These are phyloP conservation scores for Anolis sagrei DNA, from an alignment of 2,113 vertebrate species.

Conservation along the genomic window DNA sequence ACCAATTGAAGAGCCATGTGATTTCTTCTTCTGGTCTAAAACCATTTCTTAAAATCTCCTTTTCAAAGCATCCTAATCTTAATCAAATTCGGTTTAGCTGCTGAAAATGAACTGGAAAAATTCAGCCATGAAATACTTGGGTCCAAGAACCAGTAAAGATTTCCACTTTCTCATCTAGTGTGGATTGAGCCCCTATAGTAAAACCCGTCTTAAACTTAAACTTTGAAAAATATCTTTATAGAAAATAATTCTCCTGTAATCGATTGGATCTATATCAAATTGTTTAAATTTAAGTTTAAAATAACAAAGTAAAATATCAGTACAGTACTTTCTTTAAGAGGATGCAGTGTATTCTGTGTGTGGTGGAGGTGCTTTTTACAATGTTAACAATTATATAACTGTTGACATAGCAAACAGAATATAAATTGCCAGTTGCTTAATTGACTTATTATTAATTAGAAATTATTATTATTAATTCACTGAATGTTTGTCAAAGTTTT, in stretches of 20 bases:
- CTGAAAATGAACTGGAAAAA: neutral
- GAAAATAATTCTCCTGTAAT: neutral
- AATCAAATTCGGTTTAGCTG: neutral
- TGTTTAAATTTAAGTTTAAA: neutral
- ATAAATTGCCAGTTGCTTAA: neutral
- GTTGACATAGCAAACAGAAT: neutral
- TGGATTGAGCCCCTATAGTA: neutral
- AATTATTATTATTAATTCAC: neutral
- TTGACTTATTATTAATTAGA: neutral
- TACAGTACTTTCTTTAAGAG: neutral
- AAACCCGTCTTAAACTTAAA: neutral
- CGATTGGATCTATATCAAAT: neutral
- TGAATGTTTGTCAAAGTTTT: neutral
- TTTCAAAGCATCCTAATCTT: neutral
- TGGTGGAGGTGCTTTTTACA: neutral
- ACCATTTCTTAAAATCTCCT: too few species aligned
- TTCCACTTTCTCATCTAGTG: neutral
- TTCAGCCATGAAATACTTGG: neutral
- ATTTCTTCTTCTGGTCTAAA: too few species aligned
- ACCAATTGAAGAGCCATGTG: too few species aligned
- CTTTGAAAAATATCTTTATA: neutral
- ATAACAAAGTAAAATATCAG: neutral
- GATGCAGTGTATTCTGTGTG: neutral
- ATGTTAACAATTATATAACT: neutral
- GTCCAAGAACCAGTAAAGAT: neutral